Evolutionary conservation across 2,113 vertebrate genomes (phyloP).

Genomic region (Potamarius usumacintae): DNA sequence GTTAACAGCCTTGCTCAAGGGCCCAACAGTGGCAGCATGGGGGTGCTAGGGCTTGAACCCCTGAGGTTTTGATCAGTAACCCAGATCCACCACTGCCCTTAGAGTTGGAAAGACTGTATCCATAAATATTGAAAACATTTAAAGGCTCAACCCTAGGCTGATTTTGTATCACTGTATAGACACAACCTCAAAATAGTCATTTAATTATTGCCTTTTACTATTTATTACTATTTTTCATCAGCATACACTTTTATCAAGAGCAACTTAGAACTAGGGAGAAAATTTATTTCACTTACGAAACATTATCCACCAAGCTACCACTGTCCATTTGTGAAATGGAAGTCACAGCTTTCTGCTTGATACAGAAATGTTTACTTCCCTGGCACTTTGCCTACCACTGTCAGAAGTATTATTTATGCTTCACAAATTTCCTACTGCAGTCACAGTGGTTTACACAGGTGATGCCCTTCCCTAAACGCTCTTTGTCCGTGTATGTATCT

Average conservation of each 20-base stretch:
- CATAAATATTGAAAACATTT: not conserved
- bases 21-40: too few relatives aligned
- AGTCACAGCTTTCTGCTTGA: not conserved
- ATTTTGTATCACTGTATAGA: not conserved
- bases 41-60: too few relatives aligned
- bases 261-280: not conserved
- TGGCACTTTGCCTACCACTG: not conserved
- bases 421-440: not conserved
- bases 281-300: not conserved
- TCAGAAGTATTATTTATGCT: not conserved
- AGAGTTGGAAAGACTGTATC: not conserved
- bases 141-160: too few relatives aligned
- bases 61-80: too few relatives aligned
- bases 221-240: not conserved
- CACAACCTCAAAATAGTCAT: not conserved
- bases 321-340: not conserved
- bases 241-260: not conserved
- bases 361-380: not conserved
- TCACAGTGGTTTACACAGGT: conserved; percentile 15
- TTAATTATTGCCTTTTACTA: not conserved
- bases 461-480: not conserved
- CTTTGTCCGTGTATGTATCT: conserved; percentile 4
- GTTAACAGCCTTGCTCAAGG: too few relatives aligned
- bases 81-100: too few relatives aligned
- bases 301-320: not conserved